Base-by-base conservation (phyloP, 2,797 vertebrate genomes). In the Phalloptychus januarius region DNA sequence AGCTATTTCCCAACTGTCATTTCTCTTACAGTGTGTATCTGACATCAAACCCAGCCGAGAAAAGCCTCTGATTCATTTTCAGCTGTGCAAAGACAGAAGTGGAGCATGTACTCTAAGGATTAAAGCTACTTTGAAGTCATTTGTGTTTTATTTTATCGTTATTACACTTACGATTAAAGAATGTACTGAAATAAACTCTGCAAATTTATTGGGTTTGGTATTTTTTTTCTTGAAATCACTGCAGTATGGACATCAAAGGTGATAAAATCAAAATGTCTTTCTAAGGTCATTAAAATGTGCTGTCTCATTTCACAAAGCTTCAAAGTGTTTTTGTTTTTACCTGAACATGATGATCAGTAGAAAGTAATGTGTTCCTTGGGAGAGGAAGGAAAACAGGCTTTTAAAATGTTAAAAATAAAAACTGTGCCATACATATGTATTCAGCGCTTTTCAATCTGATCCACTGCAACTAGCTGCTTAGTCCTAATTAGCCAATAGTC, bases 1-100 rank as follows among this genome's bases (percentile, higher is more conserved):
- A 86, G 72, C 83, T 86, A 81, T 91, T 87, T 81, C 23, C 54
- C n/a, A 79, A 48, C 87, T 76, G 72, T 83, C 83, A 85, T 73
- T 33, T 50, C 46, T 75, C 25, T 11, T 52, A 69, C 65, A 28
- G 78, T 70, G 71, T 69, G 78, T 77, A 81, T 44, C 25, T 70
- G 83, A 81, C 76, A 74, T 80, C 72, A 78, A 74, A 44, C 71
- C 31, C 54, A 70, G 67, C 56, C 4, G 12, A 69, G 42, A 50
- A 50, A 54, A 80, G 48, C 13, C 31, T 80, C 33, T 67, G 69
- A 85, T 87, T 40, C 70, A 73, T 77, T 87, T 84, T 81, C 63
- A 83, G 65, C 56, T 23, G 48, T 42, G 72, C 18, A 50, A 72
- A 76, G 76, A 73, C 40, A 70, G 52, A 83, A 75, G 82, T 25